Evolutionary conservation across 2,113 vertebrate species (phyloP), one percentile per base, ranked within the genome.

Genomic region (Xerus inauris): DNA sequence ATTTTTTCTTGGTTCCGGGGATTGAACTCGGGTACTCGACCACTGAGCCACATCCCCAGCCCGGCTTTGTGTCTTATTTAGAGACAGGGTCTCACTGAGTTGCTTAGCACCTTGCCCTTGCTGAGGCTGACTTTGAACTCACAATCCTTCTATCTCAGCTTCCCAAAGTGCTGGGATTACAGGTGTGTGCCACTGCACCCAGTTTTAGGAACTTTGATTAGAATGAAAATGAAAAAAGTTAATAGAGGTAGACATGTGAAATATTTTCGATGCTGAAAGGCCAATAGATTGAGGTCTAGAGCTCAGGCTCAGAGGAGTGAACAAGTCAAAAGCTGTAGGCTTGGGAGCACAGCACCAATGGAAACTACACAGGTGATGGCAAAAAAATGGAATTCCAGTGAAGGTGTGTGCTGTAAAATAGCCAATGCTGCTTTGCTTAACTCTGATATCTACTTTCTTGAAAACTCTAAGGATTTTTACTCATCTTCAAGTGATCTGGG

Each of bases 171-270:
- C n/a, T n/a, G n/a, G n/a, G n/a, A n/a, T n/a, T n/a, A n/a, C n/a
- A n/a, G n/a, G n/a, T n/a, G n/a, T n/a, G n/a, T n/a, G n/a, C n/a
- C n/a, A n/a, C n/a, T n/a, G n/a, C n/a, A n/a, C n/a, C n/a, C n/a
- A n/a, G n/a, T n/a, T n/a, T n/a, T n/a, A 82, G 62, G n/a, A 89
- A 92, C 65, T 87, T 42, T 69, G 62, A 88, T 38, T 80, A 89
- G 64, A 40, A 79, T 6, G 20, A 71, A 83, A 71, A 73, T 62
- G 47, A 35, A 64, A 35, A 76, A 76, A 3, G 38, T 64, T 51
- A 59, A 42, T 6, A 8, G 26, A 79, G 49, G 49, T 3, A 69
- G 32, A 69, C 35, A 71, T 10, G 11, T 5, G 24, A 94, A 24
- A 93, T 42, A 5, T 71, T 94, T 81, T 71, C 49, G 67, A 8